phyloP scores from a whole-genome alignment of 2,888 invertebrate species.

The Phyto melanocephala region DNA sequence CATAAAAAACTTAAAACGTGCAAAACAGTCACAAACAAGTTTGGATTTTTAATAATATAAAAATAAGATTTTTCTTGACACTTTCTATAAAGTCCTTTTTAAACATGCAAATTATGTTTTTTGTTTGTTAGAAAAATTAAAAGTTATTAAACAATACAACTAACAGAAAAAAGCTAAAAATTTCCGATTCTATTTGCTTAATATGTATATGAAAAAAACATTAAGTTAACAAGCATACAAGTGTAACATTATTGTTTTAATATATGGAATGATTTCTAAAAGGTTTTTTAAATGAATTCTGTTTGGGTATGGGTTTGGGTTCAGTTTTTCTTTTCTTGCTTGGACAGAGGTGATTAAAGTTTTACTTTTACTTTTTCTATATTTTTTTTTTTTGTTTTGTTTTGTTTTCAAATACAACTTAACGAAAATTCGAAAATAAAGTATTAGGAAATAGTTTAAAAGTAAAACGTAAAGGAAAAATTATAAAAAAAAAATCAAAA shows the following conservation, averaged over 20 bases:
- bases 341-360: conserved; percentile 63
- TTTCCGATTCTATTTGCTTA: conserved; percentile 35
- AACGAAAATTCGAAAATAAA: conserved; percentile 28
- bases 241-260: conserved; percentile 57
- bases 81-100: conserved; percentile 46
- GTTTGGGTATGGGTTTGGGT: conserved; percentile 41
- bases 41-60: conserved; percentile 2
- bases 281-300: conserved; percentile 37
- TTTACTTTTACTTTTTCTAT: too few relatives aligned
- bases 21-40: conserved; percentile 51
- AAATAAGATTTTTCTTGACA: conserved; percentile 35
- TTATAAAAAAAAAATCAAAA: conserved; percentile 48
- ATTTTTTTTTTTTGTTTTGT: not conserved
- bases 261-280: conserved; percentile 51
- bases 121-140: conserved; percentile 1
- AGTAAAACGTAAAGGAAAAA: conserved; percentile 40
- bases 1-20: conserved; percentile 57
- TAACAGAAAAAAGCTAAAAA: conserved; percentile 32
- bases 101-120: conserved; percentile 54
- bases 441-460: not conserved
- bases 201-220: conserved; percentile 2
- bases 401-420: conserved; percentile 29
- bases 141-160: conserved; percentile 24
- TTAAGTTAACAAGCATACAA: conserved; percentile 60
- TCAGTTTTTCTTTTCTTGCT: conserved; percentile 29